Percentiles rank a stretch among this genome's conserved stretches.
These are phyloP conservation scores for Siphamia tubifer DNA, from an alignment of 2,113 vertebrate genomes.

Conservation along the genomic window DNA sequence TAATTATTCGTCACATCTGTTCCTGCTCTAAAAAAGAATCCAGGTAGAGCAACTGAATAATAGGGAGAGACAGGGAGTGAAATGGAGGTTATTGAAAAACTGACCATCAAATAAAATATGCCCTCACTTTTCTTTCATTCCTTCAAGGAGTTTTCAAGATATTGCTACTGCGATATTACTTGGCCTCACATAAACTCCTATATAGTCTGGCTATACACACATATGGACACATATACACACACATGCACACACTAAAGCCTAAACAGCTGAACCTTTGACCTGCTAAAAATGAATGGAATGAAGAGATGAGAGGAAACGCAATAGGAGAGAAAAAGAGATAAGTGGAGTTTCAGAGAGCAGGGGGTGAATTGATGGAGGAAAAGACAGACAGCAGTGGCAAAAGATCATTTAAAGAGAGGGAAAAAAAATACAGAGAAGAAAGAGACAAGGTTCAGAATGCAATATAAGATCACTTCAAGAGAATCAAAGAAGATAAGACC, in stretches of 20 bases:
- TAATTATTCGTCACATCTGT: constrained; percentile 15
- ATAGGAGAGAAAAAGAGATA: constrained; percentile 46
- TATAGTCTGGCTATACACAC: constrained; percentile 14
- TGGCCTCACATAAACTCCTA: constrained; percentile 19
- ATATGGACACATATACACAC: neutral
- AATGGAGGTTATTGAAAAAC: constrained; percentile 37
- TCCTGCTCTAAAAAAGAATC: neutral
- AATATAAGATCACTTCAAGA: neutral
- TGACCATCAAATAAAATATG: constrained; percentile 43
- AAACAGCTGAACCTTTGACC: constrained; percentile 60
- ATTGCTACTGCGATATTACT: constrained; percentile 63
- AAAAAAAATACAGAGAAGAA: neutral
- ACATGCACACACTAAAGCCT: constrained; percentile 26
- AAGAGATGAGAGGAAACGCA: constrained; percentile 61
- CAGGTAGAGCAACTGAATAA: neutral
- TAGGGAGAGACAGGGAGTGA: neutral
- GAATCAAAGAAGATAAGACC: constrained; percentile 1
- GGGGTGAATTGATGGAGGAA: constrained; percentile 8
- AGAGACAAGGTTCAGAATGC: constrained; percentile 2
- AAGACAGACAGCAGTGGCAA: constrained; percentile 6
- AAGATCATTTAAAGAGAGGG: constrained; percentile 1
- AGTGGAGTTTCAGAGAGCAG: constrained; percentile 17
- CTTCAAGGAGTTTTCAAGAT: constrained; percentile 62
- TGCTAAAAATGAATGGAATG: constrained; percentile 69
- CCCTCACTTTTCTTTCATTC: constrained; percentile 35